Base-by-base conservation (phyloP, 2,113 vertebrate genomes). In the Himantopus leucocephalus region DNA sequence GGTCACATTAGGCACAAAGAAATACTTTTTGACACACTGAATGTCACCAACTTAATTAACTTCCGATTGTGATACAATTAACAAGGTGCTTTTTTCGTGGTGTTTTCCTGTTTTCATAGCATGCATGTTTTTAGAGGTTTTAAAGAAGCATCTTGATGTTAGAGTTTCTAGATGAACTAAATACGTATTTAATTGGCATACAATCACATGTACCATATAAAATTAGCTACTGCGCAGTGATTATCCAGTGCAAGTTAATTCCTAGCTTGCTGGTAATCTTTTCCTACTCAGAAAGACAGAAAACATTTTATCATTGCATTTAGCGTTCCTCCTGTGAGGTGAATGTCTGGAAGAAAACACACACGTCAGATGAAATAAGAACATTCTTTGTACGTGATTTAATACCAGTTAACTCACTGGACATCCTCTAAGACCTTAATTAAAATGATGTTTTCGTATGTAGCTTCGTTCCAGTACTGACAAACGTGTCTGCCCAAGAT, bases 381-480 rank as follows among this genome's bases (percentile, higher is more conserved):
- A 29, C 59, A 63, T 82, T 88, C 62, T 86, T 84, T 67, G 21
- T 32, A 43, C 3, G 5, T 92, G 56, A 89, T 95, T 92, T 96
- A 92, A 68, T 78, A 41, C 20, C 62, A 83, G 39, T 93, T 90
- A 96, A 76, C 76, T 93, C 58, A 66, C 67, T 79, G 93, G 60
- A 56, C 35, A 68, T 85, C 41, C 50, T 62, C 39, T 93, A 45
- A 77, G 86, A 86, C 67, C 75, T 86, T 91, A 81, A 89, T 91
- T 95, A 95, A 91, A 77, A 68, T 47, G 50, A 89, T 26, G 48
- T 3, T 63, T 81, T 71, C 50, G n/a, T 45, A n/a, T 55, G 48
- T 91, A 72, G 70, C 56, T 77, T 85, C 91, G 59, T 88, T 94
- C 37, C 62, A 89, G 53, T 83, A 85, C 78, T 94, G 92, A 93